These are phyloP conservation scores for Lepidocyrtoides sp. DNA, from an alignment of 2,888 invertebrate species.

Conservation along the genomic window DNA sequence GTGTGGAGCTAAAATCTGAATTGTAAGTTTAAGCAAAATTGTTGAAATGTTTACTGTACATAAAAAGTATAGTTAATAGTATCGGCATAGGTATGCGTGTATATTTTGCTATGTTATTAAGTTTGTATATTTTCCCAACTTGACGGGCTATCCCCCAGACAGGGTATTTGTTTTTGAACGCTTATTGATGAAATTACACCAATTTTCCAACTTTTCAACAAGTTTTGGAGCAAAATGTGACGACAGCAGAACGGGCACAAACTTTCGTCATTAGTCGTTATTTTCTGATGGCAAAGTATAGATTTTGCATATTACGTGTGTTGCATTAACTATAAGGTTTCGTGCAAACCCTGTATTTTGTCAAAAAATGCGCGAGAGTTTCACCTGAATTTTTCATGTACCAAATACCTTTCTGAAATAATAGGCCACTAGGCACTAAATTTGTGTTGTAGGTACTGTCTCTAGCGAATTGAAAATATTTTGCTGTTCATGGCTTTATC, in stretches of 20 bases:
- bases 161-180: constrained; percentile 43
- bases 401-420: no score
- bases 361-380: neutral
- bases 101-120: constrained; percentile 21
- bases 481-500: neutral
- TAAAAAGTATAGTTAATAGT: neutral
- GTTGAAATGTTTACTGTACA: neutral
- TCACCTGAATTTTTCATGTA: no score
- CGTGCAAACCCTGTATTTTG: neutral
- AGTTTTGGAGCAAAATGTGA: constrained; percentile 23
- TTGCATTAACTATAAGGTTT: no score
- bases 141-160: constrained; percentile 28
- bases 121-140: neutral
- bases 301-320: neutral
- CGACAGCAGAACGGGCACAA: neutral
- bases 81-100: neutral
- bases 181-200: constrained; percentile 52
- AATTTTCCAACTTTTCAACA: constrained; percentile 55
- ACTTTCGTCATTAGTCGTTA: constrained; percentile 2
- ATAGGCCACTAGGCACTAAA: no score
- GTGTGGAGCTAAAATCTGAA: neutral
- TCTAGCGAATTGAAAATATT: neutral
- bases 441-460: no score
- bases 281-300: neutral
- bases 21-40: neutral